Evolutionary conservation across 2,888 invertebrate species (phyloP).

Genomic region (Leptothorax acervorum): DNA sequence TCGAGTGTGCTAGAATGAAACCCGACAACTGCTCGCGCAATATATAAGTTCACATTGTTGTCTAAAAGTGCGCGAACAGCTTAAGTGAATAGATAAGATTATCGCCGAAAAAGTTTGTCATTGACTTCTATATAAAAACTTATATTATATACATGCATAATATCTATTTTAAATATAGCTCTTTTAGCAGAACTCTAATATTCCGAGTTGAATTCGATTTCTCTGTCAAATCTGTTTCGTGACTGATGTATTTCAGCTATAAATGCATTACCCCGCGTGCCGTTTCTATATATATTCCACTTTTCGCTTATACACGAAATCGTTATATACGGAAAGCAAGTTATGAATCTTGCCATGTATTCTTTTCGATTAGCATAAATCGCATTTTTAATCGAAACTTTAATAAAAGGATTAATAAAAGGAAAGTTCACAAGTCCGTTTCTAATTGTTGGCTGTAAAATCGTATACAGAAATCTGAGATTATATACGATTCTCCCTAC

Average conservation of each 20-base stretch:
- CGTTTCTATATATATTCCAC: not conserved
- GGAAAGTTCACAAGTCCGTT: no score
- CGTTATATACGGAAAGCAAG: not conserved
- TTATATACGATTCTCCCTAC: not conserved
- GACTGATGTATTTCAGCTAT: not conserved
- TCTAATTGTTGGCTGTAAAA: not conserved
- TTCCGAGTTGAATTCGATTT: constrained; percentile 11
- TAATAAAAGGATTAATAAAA: not conserved
- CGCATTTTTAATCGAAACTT: not conserved
- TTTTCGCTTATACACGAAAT: not conserved
- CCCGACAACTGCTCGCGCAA: not conserved
- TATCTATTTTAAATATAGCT: not conserved
- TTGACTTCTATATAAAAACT: not conserved
- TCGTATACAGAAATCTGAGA: not conserved
- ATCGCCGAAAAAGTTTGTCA: constrained; percentile 9
- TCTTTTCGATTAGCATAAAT: not conserved
- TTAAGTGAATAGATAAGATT: constrained; percentile 1
- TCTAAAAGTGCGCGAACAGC: not conserved
- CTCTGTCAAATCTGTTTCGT: not conserved
- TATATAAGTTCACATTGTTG: not conserved
- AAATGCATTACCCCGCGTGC: not conserved
- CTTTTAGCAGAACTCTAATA: not conserved
- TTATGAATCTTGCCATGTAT: not conserved
- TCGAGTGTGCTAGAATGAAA: constrained; percentile 27
- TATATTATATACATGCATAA: no score